These are phyloP conservation scores for Agrochola macilenta DNA, from an alignment of 2,888 invertebrate genomes.

Conservation along the genomic window DNA sequence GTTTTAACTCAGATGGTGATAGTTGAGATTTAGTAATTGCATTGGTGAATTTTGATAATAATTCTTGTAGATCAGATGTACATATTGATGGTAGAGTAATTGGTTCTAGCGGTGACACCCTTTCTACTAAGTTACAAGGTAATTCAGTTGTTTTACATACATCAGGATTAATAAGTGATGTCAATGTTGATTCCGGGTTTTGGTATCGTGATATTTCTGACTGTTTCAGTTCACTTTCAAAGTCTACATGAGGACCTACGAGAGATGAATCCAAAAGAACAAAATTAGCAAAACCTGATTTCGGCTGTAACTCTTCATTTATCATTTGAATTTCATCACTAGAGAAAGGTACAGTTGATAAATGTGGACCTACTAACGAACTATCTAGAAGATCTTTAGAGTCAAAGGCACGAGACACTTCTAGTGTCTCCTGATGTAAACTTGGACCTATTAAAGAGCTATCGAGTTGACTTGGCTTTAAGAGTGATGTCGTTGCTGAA, in stretches of 20 bases:
- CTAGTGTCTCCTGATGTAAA: not conserved
- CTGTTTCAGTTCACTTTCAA: not conserved
- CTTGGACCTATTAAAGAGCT: not conserved
- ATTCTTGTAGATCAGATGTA: constrained; percentile 11
- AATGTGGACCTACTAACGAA: constrained; percentile 5
- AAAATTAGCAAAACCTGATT: not conserved
- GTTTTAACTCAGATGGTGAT: not conserved
- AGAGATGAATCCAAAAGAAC: constrained; percentile 12
- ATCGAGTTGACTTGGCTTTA: not conserved
- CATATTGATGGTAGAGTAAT: not conserved
- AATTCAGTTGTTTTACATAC: not conserved
- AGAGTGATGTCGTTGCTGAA: not conserved
- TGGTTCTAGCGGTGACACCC: not conserved
- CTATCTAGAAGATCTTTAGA: constrained; percentile 2
- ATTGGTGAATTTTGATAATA: constrained; percentile 19
- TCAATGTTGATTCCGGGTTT: not conserved
- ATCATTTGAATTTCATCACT: constrained; percentile 1
- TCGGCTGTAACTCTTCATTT: not conserved
- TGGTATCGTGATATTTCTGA: not conserved
- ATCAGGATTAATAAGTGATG: not conserved
- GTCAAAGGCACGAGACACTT: not conserved
- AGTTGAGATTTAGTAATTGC: constrained; percentile 5
- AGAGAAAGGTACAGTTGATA: not conserved
- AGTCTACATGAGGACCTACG: not conserved
- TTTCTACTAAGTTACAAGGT: not conserved